A percentile compares a stretch with the other conserved stretches of the same genome.
phyloP scores from a whole-genome alignment of 2,888 invertebrate genomes.

The Leptothorax acervorum region DNA sequence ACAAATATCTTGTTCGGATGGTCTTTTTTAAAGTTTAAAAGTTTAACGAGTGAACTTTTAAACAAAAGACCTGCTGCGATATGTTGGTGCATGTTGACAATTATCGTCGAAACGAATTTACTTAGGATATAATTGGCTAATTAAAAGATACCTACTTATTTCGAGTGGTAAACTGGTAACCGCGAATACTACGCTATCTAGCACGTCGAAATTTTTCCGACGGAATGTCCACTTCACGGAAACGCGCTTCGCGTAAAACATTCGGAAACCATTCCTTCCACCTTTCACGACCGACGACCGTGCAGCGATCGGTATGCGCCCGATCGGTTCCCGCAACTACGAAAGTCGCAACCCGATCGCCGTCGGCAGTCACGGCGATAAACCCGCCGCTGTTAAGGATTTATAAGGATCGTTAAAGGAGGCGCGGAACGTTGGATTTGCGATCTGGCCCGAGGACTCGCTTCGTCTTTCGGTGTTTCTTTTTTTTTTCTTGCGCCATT shows the following conservation, averaged over 20 bases:
- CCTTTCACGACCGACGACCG: slow-evolving; percentile 16
- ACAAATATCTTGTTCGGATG: not conserved
- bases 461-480: slow-evolving; percentile 29
- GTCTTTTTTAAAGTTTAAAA: not conserved
- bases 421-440: slow-evolving; percentile 50
- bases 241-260: not conserved
- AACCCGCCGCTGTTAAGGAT: slow-evolving; percentile 52
- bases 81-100: not conserved
- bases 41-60: not conserved
- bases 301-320: slow-evolving; percentile 36
- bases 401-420: slow-evolving; percentile 53
- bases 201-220: not conserved
- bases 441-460: slow-evolving; percentile 42
- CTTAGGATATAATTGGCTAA: not conserved
- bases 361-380: slow-evolving; percentile 49
- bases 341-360: slow-evolving; percentile 48
- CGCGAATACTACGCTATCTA: not conserved
- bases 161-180: not conserved
- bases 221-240: slow-evolving; percentile 6
- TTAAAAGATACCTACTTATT: not conserved
- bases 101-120: not conserved
- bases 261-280: slow-evolving; percentile 18
- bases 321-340: slow-evolving; percentile 40
- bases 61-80: not conserved
- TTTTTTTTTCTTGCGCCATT: slow-evolving; percentile 22